Percentiles rank a stretch among this genome's conserved stretches.
These are phyloP conservation scores for Verasper variegatus DNA, from an alignment of 2,113 vertebrate genomes.

Conservation along the genomic window DNA sequence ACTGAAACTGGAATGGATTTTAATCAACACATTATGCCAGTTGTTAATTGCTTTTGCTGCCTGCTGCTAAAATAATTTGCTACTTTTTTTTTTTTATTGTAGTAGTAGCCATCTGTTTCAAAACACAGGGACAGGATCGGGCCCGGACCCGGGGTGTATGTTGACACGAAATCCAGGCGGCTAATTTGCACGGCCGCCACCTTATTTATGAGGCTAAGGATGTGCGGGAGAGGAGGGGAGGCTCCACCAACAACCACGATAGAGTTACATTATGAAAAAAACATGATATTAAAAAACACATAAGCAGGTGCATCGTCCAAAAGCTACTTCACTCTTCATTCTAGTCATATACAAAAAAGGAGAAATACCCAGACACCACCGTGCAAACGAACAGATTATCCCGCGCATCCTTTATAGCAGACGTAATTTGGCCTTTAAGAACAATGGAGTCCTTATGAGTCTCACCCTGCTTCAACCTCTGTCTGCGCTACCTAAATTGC, in stretches of 20 bases:
- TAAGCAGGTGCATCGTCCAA: background rate
- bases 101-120: conserved; percentile 86
- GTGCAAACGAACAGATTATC: background rate
- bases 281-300: background rate
- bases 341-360: background rate
- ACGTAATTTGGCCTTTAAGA: conserved; percentile 6
- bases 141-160: conserved; percentile 74
- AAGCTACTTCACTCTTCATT: background rate
- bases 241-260: background rate
- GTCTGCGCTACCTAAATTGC: conserved; percentile 45
- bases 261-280: background rate
- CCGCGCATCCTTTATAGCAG: conserved; percentile 2
- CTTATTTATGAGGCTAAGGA: conserved; percentile 65
- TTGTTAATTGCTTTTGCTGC: conserved; percentile 86
- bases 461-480: conserved; percentile 20
- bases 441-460: conserved; percentile 56
- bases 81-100: conserved; percentile 80
- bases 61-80: conserved; percentile 86
- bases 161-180: conserved; percentile 76
- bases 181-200: conserved; percentile 76
- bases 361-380: background rate
- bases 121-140: conserved; percentile 77
- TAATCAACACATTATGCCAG: conserved; percentile 88
- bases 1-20: conserved; percentile 81
- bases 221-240: conserved; percentile 37